Evolutionary conservation across 2,888 invertebrate genomes (phyloP).

Genomic region (Xestobium rufovillosum): DNA sequence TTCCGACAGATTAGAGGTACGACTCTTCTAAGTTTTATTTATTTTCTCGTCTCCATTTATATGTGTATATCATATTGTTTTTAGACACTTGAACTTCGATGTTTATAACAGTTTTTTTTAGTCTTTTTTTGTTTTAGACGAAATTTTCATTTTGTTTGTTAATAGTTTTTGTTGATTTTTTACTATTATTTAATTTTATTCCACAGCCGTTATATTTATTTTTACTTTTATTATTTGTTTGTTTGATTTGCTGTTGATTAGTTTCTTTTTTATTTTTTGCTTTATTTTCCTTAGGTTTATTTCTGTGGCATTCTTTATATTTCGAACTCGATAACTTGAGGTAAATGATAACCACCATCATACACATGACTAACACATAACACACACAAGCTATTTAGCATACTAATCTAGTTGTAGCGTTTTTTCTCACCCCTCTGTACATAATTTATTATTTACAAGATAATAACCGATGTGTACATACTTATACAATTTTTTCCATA

Average conservation of each 20-base stretch:
- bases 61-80: no score
- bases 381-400: not conserved
- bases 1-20: constrained; percentile 94
- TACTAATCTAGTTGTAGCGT: not conserved
- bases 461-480: no score
- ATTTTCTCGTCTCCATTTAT: constrained; percentile 1
- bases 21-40: constrained; percentile 36
- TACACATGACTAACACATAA: constrained; percentile 3
- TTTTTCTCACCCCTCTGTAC: not conserved
- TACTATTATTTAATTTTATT: constrained; percentile 13
- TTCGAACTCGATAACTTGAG: no score
- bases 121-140: no score
- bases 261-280: no score
- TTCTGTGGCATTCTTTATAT: no score
- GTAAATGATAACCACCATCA: no score
- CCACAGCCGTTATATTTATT: constrained; percentile 18
- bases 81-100: no score
- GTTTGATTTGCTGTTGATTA: no score
- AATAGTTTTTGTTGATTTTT: constrained; percentile 15
- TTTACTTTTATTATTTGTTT: constrained; percentile 25
- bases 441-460: not conserved
- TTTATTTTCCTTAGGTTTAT: no score
- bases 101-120: no score
- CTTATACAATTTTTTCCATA: not conserved
- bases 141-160: not conserved